Base-by-base conservation (phyloP, 2,797 vertebrate genomes). In the Gambelia wislizenii region DNA sequence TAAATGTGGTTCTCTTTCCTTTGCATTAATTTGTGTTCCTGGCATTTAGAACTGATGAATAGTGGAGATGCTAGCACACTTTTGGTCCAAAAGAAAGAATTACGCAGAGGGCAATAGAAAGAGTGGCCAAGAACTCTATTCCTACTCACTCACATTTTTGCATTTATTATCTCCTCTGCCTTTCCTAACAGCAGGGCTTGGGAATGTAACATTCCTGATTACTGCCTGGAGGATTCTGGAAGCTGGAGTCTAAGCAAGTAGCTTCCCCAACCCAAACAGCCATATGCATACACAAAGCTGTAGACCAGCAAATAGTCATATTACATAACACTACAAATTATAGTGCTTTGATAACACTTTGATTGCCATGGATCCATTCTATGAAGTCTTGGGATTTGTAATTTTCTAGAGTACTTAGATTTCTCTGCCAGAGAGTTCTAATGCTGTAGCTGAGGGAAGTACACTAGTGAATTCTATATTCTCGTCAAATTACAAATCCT, bases 21-120 rank as follows among this genome's bases (percentile, higher is more conserved):
- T 94, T 54, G 74, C 80, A 91, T 91, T 92, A 85, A 92, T 91
- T 95, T 89, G 42, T 89, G 95, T 95, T 94, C 86, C 94, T 95
- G 61, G 61, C 94, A 95, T 92, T 96, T 93, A 94, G 94, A 95
- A 89, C 93, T 93, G 80, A 87, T 93, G 87, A 54, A 72, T 88
- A 95, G 82, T 83, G 74, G 69, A 79, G 6, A 95, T 79, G 69
- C 20, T 92, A 89, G 52, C 69, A 75, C 89, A 91, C 89, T 94
- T 95, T 93, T 92, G 93, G 79, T 91, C 56, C 88, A 92, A 94
- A 93, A 91, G 18, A 42, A 52, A 77, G 36, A 44, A 54, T 36
- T 27, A 22, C 10, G 8, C 16, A 42, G 64, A 70, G n/a, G 2
- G 8, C 20, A 47, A 39, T 16, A 69, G n/a, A 54, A 74, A 75